Conservation (phyloP, 2,888 invertebrate genomes). For the Pollenia angustigena region DNA sequence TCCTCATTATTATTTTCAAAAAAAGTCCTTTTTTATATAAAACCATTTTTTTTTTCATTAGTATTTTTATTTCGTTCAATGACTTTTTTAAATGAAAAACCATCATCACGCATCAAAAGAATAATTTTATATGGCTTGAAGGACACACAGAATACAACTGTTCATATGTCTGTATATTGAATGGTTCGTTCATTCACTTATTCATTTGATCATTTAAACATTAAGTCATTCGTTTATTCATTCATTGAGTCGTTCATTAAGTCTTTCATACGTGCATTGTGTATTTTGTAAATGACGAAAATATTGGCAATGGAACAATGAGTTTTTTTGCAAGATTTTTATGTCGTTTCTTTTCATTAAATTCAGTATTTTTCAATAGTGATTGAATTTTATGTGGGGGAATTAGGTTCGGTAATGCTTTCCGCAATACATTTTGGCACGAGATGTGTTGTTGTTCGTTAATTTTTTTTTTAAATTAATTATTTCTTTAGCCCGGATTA, state of each 20-base stretch:
- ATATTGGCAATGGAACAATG: constrained; percentile 11
- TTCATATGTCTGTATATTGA: background rate
- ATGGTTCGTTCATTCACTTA: background rate
- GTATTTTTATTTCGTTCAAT: constrained; percentile 35
- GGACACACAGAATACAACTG: background rate
- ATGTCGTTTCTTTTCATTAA: constrained; percentile 15
- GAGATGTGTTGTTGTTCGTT: too few species aligned
- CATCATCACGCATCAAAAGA: constrained; percentile 27
- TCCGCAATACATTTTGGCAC: too few species aligned
- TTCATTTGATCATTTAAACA: constrained; percentile 2
- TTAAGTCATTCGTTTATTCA: constrained; percentile 14
- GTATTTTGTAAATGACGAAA: constrained; percentile 20
- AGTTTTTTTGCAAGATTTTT: constrained; percentile 1
- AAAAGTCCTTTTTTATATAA: background rate
- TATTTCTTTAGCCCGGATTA: too few species aligned
- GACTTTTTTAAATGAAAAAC: constrained; percentile 23
- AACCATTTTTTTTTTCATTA: background rate
- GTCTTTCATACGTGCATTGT: background rate
- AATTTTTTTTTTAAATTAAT: too few species aligned
- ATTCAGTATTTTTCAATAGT: background rate
- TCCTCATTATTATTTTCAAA: too few species aligned
- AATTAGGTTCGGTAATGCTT: too few species aligned
- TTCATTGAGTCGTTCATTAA: background rate
- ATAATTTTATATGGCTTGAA: constrained; percentile 21
- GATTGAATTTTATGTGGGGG: too few species aligned